Evolutionary conservation across 2,888 invertebrate genomes (phyloP), one percentile per base, ranked within the genome.

Genomic region (Acrobasis suavella): DNA sequence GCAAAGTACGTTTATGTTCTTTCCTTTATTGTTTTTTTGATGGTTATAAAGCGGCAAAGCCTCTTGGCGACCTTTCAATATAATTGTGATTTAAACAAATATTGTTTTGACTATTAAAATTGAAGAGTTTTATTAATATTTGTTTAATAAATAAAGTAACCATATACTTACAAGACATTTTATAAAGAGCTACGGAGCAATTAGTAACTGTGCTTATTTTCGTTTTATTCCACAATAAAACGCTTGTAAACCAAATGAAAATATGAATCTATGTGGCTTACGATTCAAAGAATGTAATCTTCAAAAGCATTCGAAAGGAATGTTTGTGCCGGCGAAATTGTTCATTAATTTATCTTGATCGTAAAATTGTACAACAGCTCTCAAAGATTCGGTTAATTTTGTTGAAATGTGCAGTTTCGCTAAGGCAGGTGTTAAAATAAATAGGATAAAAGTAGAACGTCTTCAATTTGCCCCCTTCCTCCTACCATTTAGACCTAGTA

Each of bases 391-490:
- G 71, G 77, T 78, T 82, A 81, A 82, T 84, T 83, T 78, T 72
- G 78, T 81, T 75, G 73, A 75, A 80, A 78, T 75, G 75, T 72
- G 69, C 70, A 74, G 71, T 79, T 72, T 69, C 67, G 69, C 69
- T 63, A 67, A 72, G 75, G 76, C 80, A 83, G 82, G 82, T 82
- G 81, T 78, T 81, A 72, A 79, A 81, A 83, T 82, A 80, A 78
- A 81, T 77, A 80, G 71, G 75, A 78, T 76, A 79, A 76, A 72
- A 76, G 74, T 75, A 70, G 70, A 71, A 69, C 78, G 76, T 78
- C 79, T 84, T 81, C 77, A 78, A 80, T 83, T 81, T 78, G 72
- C 72, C 70, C 77, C 77, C 69, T 77, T 75, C 73, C 70, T 66
- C 69, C 71, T 77, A 75, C 67, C 60, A 75, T 74, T 81, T 83